Conservation (phyloP, 2,113 vertebrate genomes). For the Entomyzon cyanotis region DNA sequence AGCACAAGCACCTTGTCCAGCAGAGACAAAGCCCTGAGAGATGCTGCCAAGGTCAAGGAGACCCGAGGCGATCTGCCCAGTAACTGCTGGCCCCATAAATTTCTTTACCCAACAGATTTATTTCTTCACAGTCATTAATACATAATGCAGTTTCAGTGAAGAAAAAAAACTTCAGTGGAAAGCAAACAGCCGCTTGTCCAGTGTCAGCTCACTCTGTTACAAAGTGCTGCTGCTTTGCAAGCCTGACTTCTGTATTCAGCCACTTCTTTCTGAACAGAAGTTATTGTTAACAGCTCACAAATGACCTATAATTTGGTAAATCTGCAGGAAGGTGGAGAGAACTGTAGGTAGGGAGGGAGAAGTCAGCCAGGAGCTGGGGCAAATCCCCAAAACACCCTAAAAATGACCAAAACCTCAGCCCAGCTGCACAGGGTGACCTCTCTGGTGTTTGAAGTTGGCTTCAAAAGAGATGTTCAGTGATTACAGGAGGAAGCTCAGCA, state of each 20-base stretch:
- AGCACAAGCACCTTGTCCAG: neutral
- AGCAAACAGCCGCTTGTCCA: neutral
- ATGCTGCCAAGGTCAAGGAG: conserved; percentile 10
- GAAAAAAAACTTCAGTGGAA: neutral
- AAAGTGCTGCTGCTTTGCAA: neutral
- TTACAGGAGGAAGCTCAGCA: neutral
- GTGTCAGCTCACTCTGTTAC: neutral
- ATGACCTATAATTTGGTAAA: neutral
- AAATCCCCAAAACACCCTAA: neutral
- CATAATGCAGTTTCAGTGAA: neutral
- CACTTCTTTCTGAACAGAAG: neutral
- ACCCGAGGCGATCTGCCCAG: neutral
- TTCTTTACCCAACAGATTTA: conserved; percentile 2
- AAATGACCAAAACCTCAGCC: neutral
- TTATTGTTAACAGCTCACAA: neutral
- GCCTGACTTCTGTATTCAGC: neutral
- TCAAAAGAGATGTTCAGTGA: neutral
- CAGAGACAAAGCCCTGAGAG: neutral
- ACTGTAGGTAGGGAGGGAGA: neutral
- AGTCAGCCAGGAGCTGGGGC: neutral
- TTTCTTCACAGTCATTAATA: neutral
- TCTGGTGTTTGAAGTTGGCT: neutral
- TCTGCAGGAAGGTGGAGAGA: neutral
- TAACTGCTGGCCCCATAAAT: neutral
- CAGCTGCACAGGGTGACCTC: accelerated